phyloP scores from a whole-genome alignment of 2,113 vertebrate genomes.

The Ceuthmochares aereus region DNA sequence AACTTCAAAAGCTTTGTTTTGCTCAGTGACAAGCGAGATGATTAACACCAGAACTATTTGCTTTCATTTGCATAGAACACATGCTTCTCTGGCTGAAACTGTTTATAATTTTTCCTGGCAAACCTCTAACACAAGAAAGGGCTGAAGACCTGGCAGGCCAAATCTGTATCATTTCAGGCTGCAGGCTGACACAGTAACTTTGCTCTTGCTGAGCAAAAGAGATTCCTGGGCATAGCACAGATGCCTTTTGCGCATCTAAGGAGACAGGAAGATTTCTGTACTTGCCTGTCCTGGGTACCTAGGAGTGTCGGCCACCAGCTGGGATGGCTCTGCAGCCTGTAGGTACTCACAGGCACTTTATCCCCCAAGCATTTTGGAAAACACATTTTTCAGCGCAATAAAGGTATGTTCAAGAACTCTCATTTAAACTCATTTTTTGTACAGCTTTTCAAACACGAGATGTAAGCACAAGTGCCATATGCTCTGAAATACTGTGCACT shows the following conservation, averaged over 20 bases:
- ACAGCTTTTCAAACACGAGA: neutral
- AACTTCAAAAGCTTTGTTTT: slow-evolving; percentile 16
- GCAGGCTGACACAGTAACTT: neutral
- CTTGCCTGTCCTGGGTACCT: neutral
- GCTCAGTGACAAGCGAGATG: neutral
- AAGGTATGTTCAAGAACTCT: neutral
- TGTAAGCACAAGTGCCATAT: neutral
- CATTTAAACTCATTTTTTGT: neutral
- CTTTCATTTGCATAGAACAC: slow-evolving; percentile 20
- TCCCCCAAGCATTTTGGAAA: neutral
- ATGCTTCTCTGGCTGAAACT: neutral
- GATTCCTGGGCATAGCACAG: neutral
- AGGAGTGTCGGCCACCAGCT: neutral
- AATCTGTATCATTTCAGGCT: neutral
- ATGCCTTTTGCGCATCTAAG: neutral
- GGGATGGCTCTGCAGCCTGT: neutral
- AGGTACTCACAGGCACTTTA: neutral
- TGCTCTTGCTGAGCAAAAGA: neutral
- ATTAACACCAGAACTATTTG: slow-evolving; percentile 20
- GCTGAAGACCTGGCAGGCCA: neutral
- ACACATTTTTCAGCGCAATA: neutral
- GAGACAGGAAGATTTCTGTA: neutral
- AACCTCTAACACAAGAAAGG: neutral
- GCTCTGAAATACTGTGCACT: neutral
- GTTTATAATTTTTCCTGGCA: neutral